Base-by-base conservation (phyloP, 2,888 invertebrate genomes). In the Lithophane socia region DNA sequence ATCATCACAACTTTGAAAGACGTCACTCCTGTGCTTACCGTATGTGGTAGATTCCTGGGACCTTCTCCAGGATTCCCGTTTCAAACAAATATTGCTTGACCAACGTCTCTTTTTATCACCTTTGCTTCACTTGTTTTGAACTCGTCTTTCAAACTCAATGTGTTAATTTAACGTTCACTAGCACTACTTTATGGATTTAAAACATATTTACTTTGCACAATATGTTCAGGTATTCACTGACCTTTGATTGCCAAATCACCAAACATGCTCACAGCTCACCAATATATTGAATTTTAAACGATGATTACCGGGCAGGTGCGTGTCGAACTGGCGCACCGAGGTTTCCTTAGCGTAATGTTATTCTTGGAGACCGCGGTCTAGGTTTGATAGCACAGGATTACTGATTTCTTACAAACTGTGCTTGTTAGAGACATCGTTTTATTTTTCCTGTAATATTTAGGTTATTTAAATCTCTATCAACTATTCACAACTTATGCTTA, bases 261-360 rank as follows among this genome's bases (percentile, higher is more conserved):
- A 3, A 18, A 44, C 12, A 29, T n/a, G 29, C 16, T 12, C 13
- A 18, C 21, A 29, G 5, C 24, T 5, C 4, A 21, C 4, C 5
- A 63, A 9, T 73, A 21, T 16, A 10, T 18, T 56, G n/a, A 18
- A 73, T 73, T 60, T 29, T 44, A 47, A 5, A 73, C 5, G 18
- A 44, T 44, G 2, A 16, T 2, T 72, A 49, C 16, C 47, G n/a
- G 16, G 5, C 8, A 12, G 10, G 16, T 44, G 44, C 16, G 24
- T 29, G 9, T 13, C 3, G 18, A n/a, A 37, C 18, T 47, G 16
- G 12, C 2, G 9, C n/a, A 73, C 9, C 18, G 5, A 73, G 44
- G n/a, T 54, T 73, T 73, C 73, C 42, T 54, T 72, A 49, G 2
- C 8, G 18, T 29, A 4, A n/a, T 72, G 18, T 16, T 18, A 18